Base-by-base conservation (phyloP, 2,113 vertebrate species). In the Prolemur simus region DNA sequence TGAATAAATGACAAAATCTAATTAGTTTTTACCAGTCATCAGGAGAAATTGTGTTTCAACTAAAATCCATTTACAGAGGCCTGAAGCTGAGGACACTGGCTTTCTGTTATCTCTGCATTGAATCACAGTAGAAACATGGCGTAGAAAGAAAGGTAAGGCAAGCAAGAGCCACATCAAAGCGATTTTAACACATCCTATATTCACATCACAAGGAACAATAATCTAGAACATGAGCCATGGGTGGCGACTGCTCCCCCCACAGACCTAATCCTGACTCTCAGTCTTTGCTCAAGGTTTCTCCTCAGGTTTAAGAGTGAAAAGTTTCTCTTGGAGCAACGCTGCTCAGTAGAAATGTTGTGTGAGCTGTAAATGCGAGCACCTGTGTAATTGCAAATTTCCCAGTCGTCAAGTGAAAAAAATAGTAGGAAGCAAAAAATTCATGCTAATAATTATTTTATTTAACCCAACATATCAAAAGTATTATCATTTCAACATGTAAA, bases 1-100 rank as follows among this genome's bases (percentile, higher is more conserved):
- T 96, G 98, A 98, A 98, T 98, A 98, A 98, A 98, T 98, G 98
- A 98, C 98, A 98, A 98, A 98, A 97, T 94, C 97, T 98, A 98
- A 98, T 98, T 98, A 96, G 97, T 92, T 98, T 98, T 98, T 97
- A 97, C 94, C 96, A 98, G 97, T 98, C 97, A 97, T 98, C 97
- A 98, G 95, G 82, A 98, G 96, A 97, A 98, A 98, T n/a, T 54
- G 87, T 95, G 95, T 96, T 98, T 97, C 97, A 94, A 97, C 93
- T 96, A 95, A 97, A 98, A 80, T 90, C 89, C 84, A 92, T 96
- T 97, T 96, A n/a, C 58, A 86, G 56, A 87, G 92, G 90, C 91
- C 95, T 97, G 77, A 49, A 91, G 93, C 60, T 37, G 49, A 94
- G 27, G 29, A 63, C 18, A 52, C 76, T 8, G 47, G 86, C 63